Evolutionary conservation across 2,113 vertebrate genomes (phyloP), one percentile per base, ranked within the genome.

Genomic region (Tragelaphus strepsiceros): DNA sequence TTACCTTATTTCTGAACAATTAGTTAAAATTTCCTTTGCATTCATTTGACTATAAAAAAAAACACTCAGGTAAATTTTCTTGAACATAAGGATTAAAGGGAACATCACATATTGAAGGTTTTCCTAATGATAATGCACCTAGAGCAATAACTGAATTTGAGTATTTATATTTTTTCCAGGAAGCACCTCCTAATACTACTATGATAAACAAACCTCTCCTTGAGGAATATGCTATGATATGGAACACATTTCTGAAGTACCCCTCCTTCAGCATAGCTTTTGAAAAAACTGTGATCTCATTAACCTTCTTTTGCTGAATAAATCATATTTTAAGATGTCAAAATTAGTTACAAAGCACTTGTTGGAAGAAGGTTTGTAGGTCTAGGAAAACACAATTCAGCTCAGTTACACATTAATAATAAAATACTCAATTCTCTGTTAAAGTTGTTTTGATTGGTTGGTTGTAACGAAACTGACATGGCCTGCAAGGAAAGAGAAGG

Each of bases 321-420:
- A 86, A 26, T 80, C 54, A 53, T 78, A 94, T 53, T 86, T 87
- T 86, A 51, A 94, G 77, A 91, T n/a, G 13, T 93, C 49, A 95
- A 61, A 96, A 56, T 95, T 81, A 90, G 26, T 77, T 61, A 85
- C 35, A 83, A 97, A 97, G 61, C 61, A 74, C 7, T 94, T 61
- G 49, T 10, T 82, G 43, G 83, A 88, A 80, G 43, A 62, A 74
- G 49, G n/a, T 87, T 71, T 96, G 30, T 92, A 86, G 82, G 59
- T 88, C 83, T 96, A 88, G 61, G 85, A 93, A 95, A 94, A 95
- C 87, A 95, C 58, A 64, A 6, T 58, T 24, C 62, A 83, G 74
- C 91, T 95, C 58, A 82, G 83, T 78, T 82, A 97, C 86, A 94
- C 56, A 87, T 93, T 78, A 71, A 89, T 97, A 97, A 97, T 85